Conservation (phyloP, 2,113 vertebrate genomes). For the Nyctereutes procyonoides region DNA sequence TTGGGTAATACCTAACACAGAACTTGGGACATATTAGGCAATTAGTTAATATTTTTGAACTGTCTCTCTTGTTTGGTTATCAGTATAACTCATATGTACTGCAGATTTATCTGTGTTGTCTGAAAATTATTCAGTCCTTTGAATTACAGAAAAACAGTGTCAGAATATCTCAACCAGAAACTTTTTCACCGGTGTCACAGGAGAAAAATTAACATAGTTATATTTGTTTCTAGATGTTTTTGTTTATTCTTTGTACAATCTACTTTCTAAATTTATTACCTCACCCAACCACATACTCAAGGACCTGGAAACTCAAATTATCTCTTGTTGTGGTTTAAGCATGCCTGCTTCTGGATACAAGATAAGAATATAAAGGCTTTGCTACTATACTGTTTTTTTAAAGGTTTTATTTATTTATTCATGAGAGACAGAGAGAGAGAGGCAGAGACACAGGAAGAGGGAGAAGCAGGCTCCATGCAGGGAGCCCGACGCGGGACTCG, state of each 20-base stretch:
- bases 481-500: too few relatives aligned
- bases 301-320: conserved; percentile 70
- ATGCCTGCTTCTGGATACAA: conserved; percentile 72
- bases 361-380: conserved; percentile 78
- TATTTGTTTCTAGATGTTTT: conserved; percentile 4
- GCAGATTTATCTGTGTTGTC: not conserved
- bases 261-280: conserved; percentile 75
- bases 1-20: not conserved
- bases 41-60: conserved; percentile 12
- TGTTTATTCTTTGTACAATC: conserved; percentile 72
- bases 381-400: conserved; percentile 72
- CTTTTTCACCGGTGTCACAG: not conserved
- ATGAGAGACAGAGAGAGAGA: too few relatives aligned
- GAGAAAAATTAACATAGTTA: not conserved
- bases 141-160: not conserved
- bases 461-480: too few relatives aligned
- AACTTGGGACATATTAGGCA: not conserved
- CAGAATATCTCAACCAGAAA: not conserved
- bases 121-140: not conserved
- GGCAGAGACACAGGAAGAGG: too few relatives aligned
- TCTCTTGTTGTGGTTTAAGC: conserved; percentile 77
- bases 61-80: not conserved
- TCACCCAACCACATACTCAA: conserved; percentile 53
- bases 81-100: not conserved
- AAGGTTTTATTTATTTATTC: too few relatives aligned